These are phyloP conservation scores for Bufo gargarizans DNA, from an alignment of 2,113 vertebrate genomes.

Conservation along the genomic window DNA sequence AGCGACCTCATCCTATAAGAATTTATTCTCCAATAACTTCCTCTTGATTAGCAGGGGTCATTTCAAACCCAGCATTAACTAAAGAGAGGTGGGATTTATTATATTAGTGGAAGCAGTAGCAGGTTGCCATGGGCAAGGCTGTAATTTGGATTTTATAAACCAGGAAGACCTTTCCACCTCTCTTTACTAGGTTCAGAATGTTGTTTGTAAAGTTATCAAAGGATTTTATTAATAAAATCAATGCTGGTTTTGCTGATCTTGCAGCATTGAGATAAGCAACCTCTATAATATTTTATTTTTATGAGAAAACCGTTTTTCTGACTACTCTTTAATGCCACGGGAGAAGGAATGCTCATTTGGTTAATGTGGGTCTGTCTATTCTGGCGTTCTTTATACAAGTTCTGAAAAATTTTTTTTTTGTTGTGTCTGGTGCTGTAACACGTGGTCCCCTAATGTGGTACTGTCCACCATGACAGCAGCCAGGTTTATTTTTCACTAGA, in stretches of 20 bases:
- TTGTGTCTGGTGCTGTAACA: not conserved
- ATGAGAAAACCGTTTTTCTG: not conserved
- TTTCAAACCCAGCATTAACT: slow-evolving; percentile 13
- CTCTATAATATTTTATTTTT: slow-evolving; percentile 18
- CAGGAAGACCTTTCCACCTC: slow-evolving; percentile 38
- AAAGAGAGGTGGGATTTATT: slow-evolving; percentile 40
- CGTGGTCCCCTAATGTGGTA: not conserved
- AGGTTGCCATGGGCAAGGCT: slow-evolving; percentile 37
- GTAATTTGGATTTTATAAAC: slow-evolving; percentile 31
- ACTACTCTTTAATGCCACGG: not conserved
- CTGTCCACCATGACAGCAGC: too few species aligned
- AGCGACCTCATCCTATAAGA: slow-evolving; percentile 51
- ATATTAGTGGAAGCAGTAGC: slow-evolving; percentile 32
- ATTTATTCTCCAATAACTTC: slow-evolving; percentile 22
- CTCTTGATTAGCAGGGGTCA: slow-evolving; percentile 27
- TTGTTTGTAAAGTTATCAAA: slow-evolving; percentile 45
- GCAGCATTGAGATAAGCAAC: not conserved
- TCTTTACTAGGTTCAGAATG: slow-evolving; percentile 33
- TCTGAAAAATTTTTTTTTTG: not conserved
- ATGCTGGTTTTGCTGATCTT: slow-evolving; percentile 23
- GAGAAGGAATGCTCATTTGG: slow-evolving; percentile 4
- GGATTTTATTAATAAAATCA: slow-evolving; percentile 31
- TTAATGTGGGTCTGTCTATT: not conserved
- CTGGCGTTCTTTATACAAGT: not conserved
- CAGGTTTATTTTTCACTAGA: too few species aligned